These are phyloP conservation scores for Sander vitreus DNA, from an alignment of 2,113 vertebrate genomes.

Conservation along the genomic window DNA sequence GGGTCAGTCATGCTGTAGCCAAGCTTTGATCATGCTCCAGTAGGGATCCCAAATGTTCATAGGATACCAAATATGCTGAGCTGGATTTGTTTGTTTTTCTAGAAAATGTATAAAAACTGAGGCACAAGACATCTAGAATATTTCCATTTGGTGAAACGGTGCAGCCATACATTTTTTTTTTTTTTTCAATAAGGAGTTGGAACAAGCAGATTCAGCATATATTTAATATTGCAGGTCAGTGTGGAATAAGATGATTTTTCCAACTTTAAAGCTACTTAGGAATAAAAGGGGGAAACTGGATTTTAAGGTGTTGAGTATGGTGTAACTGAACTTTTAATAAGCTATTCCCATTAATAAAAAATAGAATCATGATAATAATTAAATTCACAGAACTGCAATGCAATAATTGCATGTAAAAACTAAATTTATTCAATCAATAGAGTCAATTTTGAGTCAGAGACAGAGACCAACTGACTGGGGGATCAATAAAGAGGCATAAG, in stretches of 20 bases:
- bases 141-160: not conserved
- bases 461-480: not conserved
- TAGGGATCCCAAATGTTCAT: not conserved
- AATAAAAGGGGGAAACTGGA: not conserved
- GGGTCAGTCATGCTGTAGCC: constrained; percentile 5
- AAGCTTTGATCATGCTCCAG: not conserved
- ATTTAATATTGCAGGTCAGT: not conserved
- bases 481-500: constrained; percentile 75
- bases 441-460: not conserved
- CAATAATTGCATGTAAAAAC: not conserved
- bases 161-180: no score
- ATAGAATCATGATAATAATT: not conserved
- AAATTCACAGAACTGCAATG: not conserved
- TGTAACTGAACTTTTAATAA: not conserved
- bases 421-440: not conserved
- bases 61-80: not conserved
- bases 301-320: not conserved
- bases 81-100: not conserved
- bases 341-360: not conserved
- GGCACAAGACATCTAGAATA: not conserved
- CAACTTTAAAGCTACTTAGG: not conserved
- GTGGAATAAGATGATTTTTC: not conserved
- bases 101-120: not conserved
- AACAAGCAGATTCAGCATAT: not conserved
- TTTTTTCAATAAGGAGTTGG: not conserved